phyloP scores from a whole-genome alignment of 2,888 invertebrate genomes.

The Tiliacea citrago region DNA sequence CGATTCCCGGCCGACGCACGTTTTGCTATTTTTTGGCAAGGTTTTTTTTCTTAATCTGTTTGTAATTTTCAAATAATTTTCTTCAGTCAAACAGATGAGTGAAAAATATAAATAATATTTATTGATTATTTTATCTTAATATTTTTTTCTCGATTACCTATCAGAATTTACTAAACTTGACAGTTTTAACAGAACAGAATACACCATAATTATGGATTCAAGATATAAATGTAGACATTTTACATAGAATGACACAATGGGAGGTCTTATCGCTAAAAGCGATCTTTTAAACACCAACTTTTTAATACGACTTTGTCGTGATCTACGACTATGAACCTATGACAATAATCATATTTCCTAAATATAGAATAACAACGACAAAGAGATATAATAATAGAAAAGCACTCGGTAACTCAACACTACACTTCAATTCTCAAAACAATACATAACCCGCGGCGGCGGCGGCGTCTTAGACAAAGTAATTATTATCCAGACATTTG shows the following conservation, averaged over 20 bases:
- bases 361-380: not conserved
- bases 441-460: not conserved
- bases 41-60: not conserved
- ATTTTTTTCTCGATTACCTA: too few relatives aligned
- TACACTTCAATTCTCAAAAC: slow-evolving; percentile 23
- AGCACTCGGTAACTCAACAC: slow-evolving; percentile 16
- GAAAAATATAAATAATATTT: too few relatives aligned
- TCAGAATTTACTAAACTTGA: too few relatives aligned
- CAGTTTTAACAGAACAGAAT: too few relatives aligned
- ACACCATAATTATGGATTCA: too few relatives aligned
- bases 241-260: too few relatives aligned
- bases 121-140: too few relatives aligned
- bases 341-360: not conserved
- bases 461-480: slow-evolving; percentile 15
- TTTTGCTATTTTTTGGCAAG: slow-evolving; percentile 69
- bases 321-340: too few relatives aligned
- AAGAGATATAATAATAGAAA: slow-evolving; percentile 12
- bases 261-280: too few relatives aligned
- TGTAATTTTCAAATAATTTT: not conserved
- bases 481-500: slow-evolving; percentile 18
- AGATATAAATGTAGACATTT: too few relatives aligned
- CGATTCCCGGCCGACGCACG: slow-evolving; percentile 91
- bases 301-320: too few relatives aligned
- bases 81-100: not conserved
- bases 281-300: too few relatives aligned